These are phyloP conservation scores for Panthera tigris DNA, from an alignment of 2,113 vertebrate genomes.

Conservation along the genomic window DNA sequence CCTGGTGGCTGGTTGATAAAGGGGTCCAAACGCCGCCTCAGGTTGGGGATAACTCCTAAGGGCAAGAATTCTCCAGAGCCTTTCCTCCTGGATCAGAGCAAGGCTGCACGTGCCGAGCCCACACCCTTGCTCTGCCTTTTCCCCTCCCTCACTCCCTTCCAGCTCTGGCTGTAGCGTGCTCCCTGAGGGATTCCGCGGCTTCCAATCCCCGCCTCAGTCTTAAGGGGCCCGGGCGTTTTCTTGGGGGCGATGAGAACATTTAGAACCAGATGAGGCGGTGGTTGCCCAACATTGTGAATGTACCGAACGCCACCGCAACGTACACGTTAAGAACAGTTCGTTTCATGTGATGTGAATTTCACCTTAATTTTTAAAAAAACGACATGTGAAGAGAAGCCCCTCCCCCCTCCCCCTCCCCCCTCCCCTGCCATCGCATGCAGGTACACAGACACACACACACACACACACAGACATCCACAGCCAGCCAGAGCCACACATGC, in stretches of 20 bases:
- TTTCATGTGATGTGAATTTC: not conserved
- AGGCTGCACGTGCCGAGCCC: too few species aligned
- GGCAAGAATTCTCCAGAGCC: too few species aligned
- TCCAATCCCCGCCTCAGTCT: not conserved
- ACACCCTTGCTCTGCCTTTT: not conserved
- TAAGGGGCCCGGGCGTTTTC: rapidly evolving
- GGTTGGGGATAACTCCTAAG: too few species aligned
- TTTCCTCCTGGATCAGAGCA: not conserved
- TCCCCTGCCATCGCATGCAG: not conserved
- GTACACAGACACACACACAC: not conserved
- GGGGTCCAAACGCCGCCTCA: not conserved
- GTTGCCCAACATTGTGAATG: not conserved
- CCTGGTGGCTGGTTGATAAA: not conserved
- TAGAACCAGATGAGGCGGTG: not conserved
- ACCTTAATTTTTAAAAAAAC: not conserved
- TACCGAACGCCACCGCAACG: rapidly evolving
- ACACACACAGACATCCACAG: not conserved
- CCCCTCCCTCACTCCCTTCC: too few species aligned
- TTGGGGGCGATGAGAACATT: not conserved
- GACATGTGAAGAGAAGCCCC: not conserved
- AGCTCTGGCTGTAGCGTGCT: rapidly evolving
- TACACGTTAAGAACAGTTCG: not conserved
- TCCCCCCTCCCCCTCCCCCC: rapidly evolving
- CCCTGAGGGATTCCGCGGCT: rapidly evolving
- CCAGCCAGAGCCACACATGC: too few species aligned